Evolutionary conservation across 2,888 invertebrate genomes (phyloP).

Genomic region (Congeria kusceri): DNA sequence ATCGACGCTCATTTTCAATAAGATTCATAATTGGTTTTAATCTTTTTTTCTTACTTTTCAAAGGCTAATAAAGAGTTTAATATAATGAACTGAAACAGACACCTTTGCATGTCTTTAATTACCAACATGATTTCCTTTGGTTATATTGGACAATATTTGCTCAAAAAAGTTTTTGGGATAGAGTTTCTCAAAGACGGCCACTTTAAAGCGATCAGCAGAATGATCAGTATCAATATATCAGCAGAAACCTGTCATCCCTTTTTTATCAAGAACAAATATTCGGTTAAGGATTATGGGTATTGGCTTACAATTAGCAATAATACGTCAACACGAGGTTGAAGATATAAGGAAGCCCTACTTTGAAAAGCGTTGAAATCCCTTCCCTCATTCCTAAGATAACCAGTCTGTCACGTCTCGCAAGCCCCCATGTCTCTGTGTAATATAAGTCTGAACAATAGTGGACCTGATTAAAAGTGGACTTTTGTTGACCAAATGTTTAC

Average conservation of each 20-base stretch:
- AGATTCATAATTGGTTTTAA: too few relatives aligned
- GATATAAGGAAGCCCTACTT: slow-evolving; percentile 27
- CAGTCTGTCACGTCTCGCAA: neutral
- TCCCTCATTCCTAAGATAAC: neutral
- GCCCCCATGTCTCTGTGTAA: slow-evolving; percentile 23
- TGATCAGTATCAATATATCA: neutral
- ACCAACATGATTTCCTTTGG: too few relatives aligned
- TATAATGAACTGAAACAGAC: too few relatives aligned
- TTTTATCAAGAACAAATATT: slow-evolving; percentile 49
- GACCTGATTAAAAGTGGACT: slow-evolving; percentile 23
- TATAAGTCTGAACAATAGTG: slow-evolving; percentile 34
- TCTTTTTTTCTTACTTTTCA: too few relatives aligned
- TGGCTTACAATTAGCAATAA: slow-evolving; percentile 46
- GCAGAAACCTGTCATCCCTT: slow-evolving; percentile 28
- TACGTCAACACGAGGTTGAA: slow-evolving; percentile 32
- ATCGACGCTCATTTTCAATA: too few relatives aligned
- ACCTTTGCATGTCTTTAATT: too few relatives aligned
- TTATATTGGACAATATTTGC: too few relatives aligned
- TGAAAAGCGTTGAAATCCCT: slow-evolving; percentile 22
- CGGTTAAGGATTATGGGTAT: slow-evolving; percentile 41
- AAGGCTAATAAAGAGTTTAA: too few relatives aligned
- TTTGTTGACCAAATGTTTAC: slow-evolving; percentile 43
- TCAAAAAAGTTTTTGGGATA: neutral
- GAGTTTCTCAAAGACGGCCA: neutral
- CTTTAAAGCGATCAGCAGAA: too few relatives aligned